Evolutionary conservation across 2,888 invertebrate genomes (phyloP), one percentile per base, ranked within the genome.

Genomic region (Drosophila mimica): DNA sequence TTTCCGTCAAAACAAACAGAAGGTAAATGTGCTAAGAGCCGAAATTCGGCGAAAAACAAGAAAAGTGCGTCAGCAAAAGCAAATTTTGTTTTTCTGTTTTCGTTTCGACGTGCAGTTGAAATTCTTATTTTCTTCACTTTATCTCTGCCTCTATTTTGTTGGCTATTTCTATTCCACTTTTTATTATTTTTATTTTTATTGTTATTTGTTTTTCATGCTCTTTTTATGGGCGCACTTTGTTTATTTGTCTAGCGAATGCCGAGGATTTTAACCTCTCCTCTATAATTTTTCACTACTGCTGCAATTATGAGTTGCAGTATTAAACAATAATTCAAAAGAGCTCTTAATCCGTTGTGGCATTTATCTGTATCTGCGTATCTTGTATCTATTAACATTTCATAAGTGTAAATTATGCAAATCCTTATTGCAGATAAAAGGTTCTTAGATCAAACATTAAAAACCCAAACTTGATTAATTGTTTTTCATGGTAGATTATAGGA

Each of bases 41-140:
- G 11, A 54, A 56, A 49, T 57, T 63, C n/a, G 48, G 51, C 58
- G 74, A 53, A 70, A 71, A 80, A 63, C 69, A 72, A 81, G 72
- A 79, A 81, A 81, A 81, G 79, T 81, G 81, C 81, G 81, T 81
- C 81, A 81, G 81, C 79, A 79, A 79, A 74, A 76, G 81, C 76
- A 81, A 79, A 81, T 81, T 68, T 68, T 68, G 67, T 65, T 79
- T 74, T 79, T 61, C 52, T 48, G 33, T 11, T 66, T 28, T 28
- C 17, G 30, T 28, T 54, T 53, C 25, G 53, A 36, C 51, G 48
- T 64, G 51, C 49, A 63, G 65, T 74, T 63, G 31, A 30, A 58
- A 57, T 61, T 48, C 46, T 53, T 60, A 36, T 68, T 63, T 48
- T 51, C 28, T 48, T 7, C 17, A 34, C 52, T 33, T 63, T 46